These are phyloP conservation scores for Steinernema hermaphroditum DNA, from an alignment of 2,888 invertebrate genomes.

Conservation along the genomic window DNA sequence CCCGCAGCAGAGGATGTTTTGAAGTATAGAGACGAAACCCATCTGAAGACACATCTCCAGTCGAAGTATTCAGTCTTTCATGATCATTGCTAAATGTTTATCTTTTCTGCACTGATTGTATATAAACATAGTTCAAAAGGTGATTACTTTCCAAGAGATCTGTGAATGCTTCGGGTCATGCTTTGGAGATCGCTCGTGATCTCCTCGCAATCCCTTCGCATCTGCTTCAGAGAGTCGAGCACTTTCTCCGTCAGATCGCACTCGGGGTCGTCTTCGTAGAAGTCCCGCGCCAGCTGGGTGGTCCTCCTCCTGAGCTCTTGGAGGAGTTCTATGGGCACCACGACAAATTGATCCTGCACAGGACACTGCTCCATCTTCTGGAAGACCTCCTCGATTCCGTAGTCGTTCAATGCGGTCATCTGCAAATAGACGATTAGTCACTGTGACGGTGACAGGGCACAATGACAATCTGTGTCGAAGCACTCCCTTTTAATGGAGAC, in stretches of 20 bases:
- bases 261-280: background rate
- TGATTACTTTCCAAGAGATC: background rate
- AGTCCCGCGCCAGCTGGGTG: background rate
- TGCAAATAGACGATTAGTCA: too few relatives aligned
- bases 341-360: background rate
- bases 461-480: too few relatives aligned
- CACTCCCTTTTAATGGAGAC: too few relatives aligned
- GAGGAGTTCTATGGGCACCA: background rate
- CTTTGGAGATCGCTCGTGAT: conserved; percentile 4
- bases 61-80: too few relatives aligned
- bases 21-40: too few relatives aligned
- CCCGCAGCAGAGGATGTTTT: too few relatives aligned
- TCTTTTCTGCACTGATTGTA: too few relatives aligned
- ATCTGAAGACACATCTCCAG: too few relatives aligned
- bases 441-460: too few relatives aligned
- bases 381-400: conserved; percentile 20
- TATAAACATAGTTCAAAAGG: too few relatives aligned
- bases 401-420: background rate
- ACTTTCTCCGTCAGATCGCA: background rate
- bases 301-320: conserved; percentile 5
- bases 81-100: too few relatives aligned
- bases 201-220: conserved; percentile 14
- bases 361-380: background rate
- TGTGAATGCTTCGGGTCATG: background rate
- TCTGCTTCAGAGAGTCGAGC: conserved; percentile 3